Evolutionary conservation across 2,888 invertebrate genomes (phyloP), one percentile per base, ranked within the genome.

Genomic region (Pomacea canaliculata): DNA sequence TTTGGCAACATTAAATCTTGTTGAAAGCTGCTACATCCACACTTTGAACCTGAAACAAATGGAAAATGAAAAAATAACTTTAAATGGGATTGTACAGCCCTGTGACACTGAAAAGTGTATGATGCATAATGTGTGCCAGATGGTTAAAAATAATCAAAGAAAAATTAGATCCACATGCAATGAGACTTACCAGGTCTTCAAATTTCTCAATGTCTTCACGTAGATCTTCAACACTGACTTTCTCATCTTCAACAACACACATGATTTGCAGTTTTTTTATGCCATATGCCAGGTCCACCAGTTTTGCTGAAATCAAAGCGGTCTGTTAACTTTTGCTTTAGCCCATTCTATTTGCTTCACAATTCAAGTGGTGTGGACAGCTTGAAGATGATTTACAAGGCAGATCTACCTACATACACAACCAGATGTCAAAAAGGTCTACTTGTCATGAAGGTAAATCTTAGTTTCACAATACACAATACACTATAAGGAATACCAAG

Each of bases 161-260:
- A 56, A 56, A 10, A 16, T 56, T 7, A 7, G 2, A 56, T 2
- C 51, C 10, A 56, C 16, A 56, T 56, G 51, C 51, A 10, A 7
- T 13, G 51, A 13, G 51, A 56, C 74, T 74, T 69, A 80, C 87
- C 75, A 80, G 80, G 80, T 89, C 89, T 79, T 89, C 88, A 81
- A 85, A 86, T 19, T 78, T 85, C 10, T 69, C 75, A n/a, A 89
- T 89, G 73, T 85, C 80, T 60, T 89, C 89, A 72, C 81, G 81
- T 48, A 88, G 76, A 46, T 83, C 85, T 56, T 88, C 87, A 68
- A 84, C 83, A 68, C 85, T 78, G 68, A 98, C 96, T 92, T 98
- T 98, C 71, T 97, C 98, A 91, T 98, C 98, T 92, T 98, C 98
- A 87, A 99, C 96, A 78, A 98, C 96, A 90, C 96, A 96, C 94